phyloP scores from a whole-genome alignment of 2,113 vertebrate species.

The Charadrius vociferus region DNA sequence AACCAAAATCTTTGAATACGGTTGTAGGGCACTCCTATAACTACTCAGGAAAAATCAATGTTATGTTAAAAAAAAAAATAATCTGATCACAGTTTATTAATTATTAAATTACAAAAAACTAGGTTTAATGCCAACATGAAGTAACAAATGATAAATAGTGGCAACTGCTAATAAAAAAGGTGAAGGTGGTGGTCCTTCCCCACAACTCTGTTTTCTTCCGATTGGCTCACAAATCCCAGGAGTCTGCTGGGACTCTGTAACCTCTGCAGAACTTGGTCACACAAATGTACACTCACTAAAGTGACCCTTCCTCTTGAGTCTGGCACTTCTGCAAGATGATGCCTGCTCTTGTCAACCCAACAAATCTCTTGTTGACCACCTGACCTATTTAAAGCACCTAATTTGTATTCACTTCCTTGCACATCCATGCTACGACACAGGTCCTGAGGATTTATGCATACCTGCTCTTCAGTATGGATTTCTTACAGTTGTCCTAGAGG shows the following conservation, averaged over 20 bases:
- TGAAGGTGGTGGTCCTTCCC: not conserved
- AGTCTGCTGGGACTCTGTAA: not conserved
- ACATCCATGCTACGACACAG: not conserved
- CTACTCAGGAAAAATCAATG: not conserved
- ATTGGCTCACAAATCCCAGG: not conserved
- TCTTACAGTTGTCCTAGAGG: not conserved
- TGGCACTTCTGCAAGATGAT: not conserved
- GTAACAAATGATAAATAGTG: not conserved
- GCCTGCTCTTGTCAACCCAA: not conserved
- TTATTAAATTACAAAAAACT: not conserved
- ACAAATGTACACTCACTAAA: not conserved
- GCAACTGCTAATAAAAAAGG: not conserved
- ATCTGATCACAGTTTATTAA: not conserved
- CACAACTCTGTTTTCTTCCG: not conserved
- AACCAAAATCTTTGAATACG: not conserved
- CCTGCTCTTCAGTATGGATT: not conserved
- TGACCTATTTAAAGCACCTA: not conserved
- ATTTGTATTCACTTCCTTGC: not conserved
- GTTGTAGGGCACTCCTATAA: not conserved
- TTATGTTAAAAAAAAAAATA: not conserved
- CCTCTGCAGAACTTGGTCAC: not conserved
- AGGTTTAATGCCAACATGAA: not conserved
- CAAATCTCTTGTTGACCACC: not conserved
- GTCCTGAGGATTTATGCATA: not conserved
- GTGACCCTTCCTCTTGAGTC: not conserved